These are phyloP conservation scores for Gobio occitaniae DNA, from an alignment of 2,797 vertebrate genomes.

Conservation along the genomic window DNA sequence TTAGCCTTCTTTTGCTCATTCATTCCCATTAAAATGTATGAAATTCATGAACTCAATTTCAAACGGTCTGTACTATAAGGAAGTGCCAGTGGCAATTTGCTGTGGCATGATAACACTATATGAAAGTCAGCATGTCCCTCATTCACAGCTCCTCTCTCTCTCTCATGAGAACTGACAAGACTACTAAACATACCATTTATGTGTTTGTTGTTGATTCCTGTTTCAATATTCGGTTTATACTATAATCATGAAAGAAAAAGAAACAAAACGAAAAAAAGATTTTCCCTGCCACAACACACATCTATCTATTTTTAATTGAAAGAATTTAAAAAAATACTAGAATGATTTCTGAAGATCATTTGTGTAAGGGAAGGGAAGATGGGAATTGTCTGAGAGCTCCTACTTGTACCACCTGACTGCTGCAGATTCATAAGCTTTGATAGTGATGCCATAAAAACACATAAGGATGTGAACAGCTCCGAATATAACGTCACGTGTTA, in stretches of 20 bases:
- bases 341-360: neutral
- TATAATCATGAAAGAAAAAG: too few species aligned
- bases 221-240: too few species aligned
- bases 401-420: too few species aligned
- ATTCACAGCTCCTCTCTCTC: conserved; percentile 2
- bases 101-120: conserved; percentile 20
- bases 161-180: neutral
- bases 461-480: too few species aligned
- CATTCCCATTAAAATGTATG: conserved; percentile 45
- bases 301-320: neutral
- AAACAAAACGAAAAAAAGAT: too few species aligned
- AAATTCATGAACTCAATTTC: conserved; percentile 45
- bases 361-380: neutral
- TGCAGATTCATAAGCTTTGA: too few species aligned
- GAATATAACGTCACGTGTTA: too few species aligned
- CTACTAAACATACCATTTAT: neutral
- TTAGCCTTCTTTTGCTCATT: conserved; percentile 19
- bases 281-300: too few species aligned
- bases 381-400: too few species aligned
- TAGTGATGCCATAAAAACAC: too few species aligned
- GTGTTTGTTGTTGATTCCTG: neutral
- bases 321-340: neutral
- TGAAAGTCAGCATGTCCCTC: conserved; percentile 3
- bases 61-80: conserved; percentile 14
- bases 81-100: conserved; percentile 16